Evolutionary conservation across 1,140 invertebrate genomes (phyloP), one percentile per base, ranked within the genome.

Genomic region (Hycleus cichorii): DNA sequence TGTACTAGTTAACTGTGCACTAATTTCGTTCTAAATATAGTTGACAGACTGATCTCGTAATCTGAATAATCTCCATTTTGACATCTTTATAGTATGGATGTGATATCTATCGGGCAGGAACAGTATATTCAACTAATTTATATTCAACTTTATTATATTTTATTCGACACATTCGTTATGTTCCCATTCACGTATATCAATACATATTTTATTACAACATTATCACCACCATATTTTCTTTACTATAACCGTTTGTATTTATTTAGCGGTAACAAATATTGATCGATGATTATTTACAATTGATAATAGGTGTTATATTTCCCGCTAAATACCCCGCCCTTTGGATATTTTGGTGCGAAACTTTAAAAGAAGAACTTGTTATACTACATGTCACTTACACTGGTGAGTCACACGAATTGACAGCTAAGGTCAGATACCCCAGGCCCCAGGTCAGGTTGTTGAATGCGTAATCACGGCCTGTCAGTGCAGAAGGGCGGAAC

Each of bases 401-500:
- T 49, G 57, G 50, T 63, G 57, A 64, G 55, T 64, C 64, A 60
- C 60, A 68, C 59, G 61, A 63, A 59, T 49, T 55, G 55, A 39
- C 55, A 49, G 48, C 53, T 38, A 49, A 56, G 66, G 66, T 66
- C 65, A 67, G 64, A 50, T 61, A 60, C 58, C 57, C 59, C 59
- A 32, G 58, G 56, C 58, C 64, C 54, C 45, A 49, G 69, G 69
- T 70, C 69, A 67, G 62, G 64, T 65, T 68, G 64, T 65, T 68
- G 65, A 69, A 70, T 70, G 60, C 64, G 64, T 71, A 71, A 71
- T 71, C 66, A 71, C 65, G 59, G 62, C 58, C 67, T 71, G 69
- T 71, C 69, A 71, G 64, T 57, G 55, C 64, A 67, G 57, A 63
- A 66, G 62, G 65, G 61, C 62, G 62, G 66, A 61, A 64, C 60